Percentiles rank a stretch among this genome's conserved stretches.
Conservation (phyloP, 2,113 vertebrate genomes). For the Lepus europaeus region DNA sequence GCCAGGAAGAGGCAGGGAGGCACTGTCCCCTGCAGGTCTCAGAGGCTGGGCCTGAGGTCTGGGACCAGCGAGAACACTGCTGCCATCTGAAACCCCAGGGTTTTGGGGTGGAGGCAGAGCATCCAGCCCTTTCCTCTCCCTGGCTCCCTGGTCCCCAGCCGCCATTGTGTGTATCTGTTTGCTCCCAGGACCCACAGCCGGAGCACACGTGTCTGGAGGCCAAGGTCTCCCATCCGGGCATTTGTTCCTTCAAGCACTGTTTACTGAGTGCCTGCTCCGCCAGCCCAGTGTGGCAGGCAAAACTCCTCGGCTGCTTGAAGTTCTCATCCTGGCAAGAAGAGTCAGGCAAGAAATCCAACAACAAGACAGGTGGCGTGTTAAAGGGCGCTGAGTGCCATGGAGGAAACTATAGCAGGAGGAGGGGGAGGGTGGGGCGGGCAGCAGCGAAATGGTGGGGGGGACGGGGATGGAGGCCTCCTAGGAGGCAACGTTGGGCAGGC, state of each 20-base stretch:
- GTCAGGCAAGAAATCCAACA: not conserved
- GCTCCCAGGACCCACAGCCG: not conserved
- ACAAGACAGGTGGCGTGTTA: not conserved
- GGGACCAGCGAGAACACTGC: too few relatives aligned
- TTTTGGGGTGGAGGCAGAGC: too few relatives aligned
- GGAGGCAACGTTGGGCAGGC: not conserved
- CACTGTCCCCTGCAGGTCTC: accelerated
- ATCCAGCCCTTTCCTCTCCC: too few relatives aligned
- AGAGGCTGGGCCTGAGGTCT: not conserved
- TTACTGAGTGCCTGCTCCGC: not conserved
- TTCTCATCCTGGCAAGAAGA: not conserved
- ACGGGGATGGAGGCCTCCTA: not conserved
- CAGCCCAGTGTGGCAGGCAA: not conserved
- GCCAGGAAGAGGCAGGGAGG: not conserved
- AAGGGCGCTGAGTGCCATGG: not conserved
- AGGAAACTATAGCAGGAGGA: not conserved
- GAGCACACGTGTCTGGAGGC: not conserved
- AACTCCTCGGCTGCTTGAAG: not conserved
- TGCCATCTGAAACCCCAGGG: too few relatives aligned
- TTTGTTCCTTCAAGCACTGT: not conserved
- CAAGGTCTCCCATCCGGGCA: not conserved
- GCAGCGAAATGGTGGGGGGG: not conserved
- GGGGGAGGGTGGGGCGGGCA: accelerated
- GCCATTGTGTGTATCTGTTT: not conserved
- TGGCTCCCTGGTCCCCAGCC: not conserved